Evolutionary conservation across 2,888 invertebrate genomes (phyloP), one percentile per base, ranked within the genome.

Genomic region (Drosophila anomalata): DNA sequence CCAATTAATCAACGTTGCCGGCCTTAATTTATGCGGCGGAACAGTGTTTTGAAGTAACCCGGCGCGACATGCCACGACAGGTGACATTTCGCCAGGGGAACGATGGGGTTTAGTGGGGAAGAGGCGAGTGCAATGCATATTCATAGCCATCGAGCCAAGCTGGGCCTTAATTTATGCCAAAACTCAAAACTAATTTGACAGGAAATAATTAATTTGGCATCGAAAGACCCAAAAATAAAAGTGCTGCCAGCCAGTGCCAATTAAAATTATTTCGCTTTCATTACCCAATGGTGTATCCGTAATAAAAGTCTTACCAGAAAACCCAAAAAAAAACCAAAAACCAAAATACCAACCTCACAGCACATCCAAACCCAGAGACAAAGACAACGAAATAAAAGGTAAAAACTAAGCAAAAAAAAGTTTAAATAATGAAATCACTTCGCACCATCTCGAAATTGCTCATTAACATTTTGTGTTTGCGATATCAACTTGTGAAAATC

Each of bases 401-500:
- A 41, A 50, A 62, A 67, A 51, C 57, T 62, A 47, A 66, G 66
- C 52, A 56, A 58, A 22, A 75, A 69, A 72, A 80, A 85, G 85
- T 85, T 87, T 81, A 87, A 87, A 86, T 86, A 86, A 86, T 86
- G 90, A 91, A 90, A 91, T 91, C 91, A 91, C 79, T 91, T 91
- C 91, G 91, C 91, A 91, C 91, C 90, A 91, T 91, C 91, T 91
- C 90, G 79, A 91, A 91, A 91, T 91, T 91, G 91, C 91, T 91
- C 91, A 91, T 91, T 91, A 91, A 91, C 91, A 91, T 91, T 91
- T 91, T 91, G 90, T 90, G 91, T 91, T 91, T 87, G 89, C 87
- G 89, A 90, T 91, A 91, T 91, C 91, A 90, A 86, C 89, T 91
- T 91, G 91, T 91, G 91, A 91, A 91, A 91, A 91, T 91, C 91